Conservation (phyloP, 2,797 vertebrate genomes). For the Cyprinella venusta region DNA sequence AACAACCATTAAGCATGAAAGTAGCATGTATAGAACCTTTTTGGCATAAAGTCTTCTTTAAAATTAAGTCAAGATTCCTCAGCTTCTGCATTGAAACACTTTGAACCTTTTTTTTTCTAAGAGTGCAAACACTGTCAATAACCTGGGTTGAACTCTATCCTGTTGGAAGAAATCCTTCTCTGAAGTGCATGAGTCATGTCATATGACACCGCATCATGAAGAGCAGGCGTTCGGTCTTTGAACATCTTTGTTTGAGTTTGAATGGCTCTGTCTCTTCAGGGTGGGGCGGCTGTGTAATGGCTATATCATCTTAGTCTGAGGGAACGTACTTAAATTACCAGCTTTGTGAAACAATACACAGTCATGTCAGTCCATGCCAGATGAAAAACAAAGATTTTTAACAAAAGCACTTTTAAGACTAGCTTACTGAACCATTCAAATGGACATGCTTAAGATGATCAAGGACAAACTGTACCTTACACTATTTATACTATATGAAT, state of each 20-base stretch:
- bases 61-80: neutral
- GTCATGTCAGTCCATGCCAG: constrained; percentile 59
- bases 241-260: constrained; percentile 42
- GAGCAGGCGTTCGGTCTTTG: constrained; percentile 26
- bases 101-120: neutral
- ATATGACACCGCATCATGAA: constrained; percentile 44
- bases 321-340: constrained; percentile 59
- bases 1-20: neutral
- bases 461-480: neutral
- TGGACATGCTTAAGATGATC: neutral
- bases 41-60: neutral
- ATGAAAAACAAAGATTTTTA: constrained; percentile 3
- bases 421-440: neutral
- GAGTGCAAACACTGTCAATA: neutral
- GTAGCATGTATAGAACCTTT: neutral
- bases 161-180: neutral
- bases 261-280: constrained; percentile 48
- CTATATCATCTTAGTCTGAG: constrained; percentile 62
- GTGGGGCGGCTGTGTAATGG: constrained; percentile 55
- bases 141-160: neutral
- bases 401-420: neutral
- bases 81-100: neutral
- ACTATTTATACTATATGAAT: neutral
- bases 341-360: constrained; percentile 52
- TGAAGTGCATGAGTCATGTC: constrained; percentile 50